Evolutionary conservation across 1,140 invertebrate genomes (phyloP).

Genomic region (Diprion similis): DNA sequence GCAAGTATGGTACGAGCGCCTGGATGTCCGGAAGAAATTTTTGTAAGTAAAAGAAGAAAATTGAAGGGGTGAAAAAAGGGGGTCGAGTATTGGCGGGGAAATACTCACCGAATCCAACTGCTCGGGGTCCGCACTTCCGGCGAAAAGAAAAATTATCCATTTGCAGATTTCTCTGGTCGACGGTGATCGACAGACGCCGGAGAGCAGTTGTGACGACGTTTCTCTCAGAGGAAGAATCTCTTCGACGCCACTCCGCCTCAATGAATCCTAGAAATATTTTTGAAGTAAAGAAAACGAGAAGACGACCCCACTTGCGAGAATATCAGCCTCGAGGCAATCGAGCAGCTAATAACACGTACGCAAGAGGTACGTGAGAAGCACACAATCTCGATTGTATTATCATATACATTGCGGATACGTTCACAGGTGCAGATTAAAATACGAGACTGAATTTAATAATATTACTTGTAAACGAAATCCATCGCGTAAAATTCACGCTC

Average conservation of each 20-base stretch:
- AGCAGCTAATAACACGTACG: too few relatives aligned
- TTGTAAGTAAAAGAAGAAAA: neutral
- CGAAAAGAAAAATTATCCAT: neutral
- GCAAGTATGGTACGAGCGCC: constrained; percentile 54
- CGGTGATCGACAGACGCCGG: neutral
- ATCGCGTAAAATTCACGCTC: too few relatives aligned
- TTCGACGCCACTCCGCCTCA: neutral
- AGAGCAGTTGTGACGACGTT: neutral
- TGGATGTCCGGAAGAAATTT: constrained; percentile 37
- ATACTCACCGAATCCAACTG: neutral
- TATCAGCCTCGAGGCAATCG: too few relatives aligned
- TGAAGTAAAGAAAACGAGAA: neutral
- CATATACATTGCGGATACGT: too few relatives aligned
- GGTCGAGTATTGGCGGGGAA: neutral
- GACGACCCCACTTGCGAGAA: too few relatives aligned
- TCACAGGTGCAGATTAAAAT: too few relatives aligned
- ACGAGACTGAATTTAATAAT: too few relatives aligned
- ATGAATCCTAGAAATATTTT: neutral
- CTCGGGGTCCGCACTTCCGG: neutral
- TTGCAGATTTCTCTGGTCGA: neutral
- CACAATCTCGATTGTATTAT: too few relatives aligned
- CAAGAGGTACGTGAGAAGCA: too few relatives aligned
- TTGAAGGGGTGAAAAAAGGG: too few relatives aligned
- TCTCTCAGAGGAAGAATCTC: neutral
- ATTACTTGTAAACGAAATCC: too few relatives aligned